phyloP scores from a whole-genome alignment of 92 coral and sea anemone species.

The Muricea muricata region DNA sequence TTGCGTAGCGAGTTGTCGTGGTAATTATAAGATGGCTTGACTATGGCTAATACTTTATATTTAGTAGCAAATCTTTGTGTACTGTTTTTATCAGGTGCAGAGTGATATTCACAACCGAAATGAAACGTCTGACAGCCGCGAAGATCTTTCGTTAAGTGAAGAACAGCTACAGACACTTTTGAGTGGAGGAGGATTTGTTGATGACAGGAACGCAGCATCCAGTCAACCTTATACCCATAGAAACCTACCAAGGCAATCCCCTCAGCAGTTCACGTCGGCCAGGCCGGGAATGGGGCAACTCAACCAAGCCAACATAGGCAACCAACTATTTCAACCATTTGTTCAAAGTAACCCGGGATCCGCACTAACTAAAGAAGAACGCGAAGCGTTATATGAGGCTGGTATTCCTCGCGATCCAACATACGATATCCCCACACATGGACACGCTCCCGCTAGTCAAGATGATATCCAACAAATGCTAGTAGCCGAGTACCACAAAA shows the following conservation, averaged over 20 bases:
- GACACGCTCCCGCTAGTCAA: not conserved
- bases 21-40: no score
- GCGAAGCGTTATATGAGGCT: not conserved
- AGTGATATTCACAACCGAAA: not conserved
- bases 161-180: constrained; percentile 9
- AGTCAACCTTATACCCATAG: not conserved
- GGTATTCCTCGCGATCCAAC: not conserved
- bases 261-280: not conserved
- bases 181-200: not conserved
- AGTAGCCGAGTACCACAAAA: no score
- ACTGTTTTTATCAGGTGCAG: no score
- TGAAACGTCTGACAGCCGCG: not conserved
- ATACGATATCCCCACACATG: not conserved
- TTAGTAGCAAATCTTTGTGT: no score
- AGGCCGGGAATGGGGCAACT: not conserved
- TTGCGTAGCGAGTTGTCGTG: no score
- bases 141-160: not conserved
- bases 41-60: no score
- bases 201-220: no score
- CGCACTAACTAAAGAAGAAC: not conserved
- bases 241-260: not conserved
- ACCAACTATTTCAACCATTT: not conserved
- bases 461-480: constrained; percentile 21
- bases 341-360: not conserved
- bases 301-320: no score